Percentiles rank a stretch among this genome's conserved stretches.
These are phyloP conservation scores for Elysia chlorotica DNA, from an alignment of 1,140 invertebrate species.

Conservation along the genomic window DNA sequence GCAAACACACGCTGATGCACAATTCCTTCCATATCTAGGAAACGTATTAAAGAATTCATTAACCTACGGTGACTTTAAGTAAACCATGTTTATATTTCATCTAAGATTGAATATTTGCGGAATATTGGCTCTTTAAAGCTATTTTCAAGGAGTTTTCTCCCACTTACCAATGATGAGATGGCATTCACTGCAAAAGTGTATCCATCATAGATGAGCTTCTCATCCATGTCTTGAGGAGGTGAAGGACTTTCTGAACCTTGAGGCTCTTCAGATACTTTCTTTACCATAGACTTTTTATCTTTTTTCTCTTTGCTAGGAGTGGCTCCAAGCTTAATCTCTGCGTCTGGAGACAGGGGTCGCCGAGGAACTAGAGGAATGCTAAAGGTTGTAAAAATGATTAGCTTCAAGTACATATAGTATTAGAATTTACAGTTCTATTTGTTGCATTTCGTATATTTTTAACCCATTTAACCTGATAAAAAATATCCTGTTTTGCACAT, in stretches of 20 bases:
- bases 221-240: conserved; percentile 56
- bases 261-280: conserved; percentile 31
- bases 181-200: conserved; percentile 37
- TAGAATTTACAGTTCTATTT: too few species aligned
- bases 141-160: not conserved
- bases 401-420: too few species aligned
- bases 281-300: conserved; percentile 47
- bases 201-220: conserved; percentile 57
- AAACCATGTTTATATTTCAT: too few species aligned
- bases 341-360: conserved; percentile 49
- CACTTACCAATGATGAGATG: conserved; percentile 31
- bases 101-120: too few species aligned
- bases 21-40: too few species aligned
- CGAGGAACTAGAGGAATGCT: conserved; percentile 59
- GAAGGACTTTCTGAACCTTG: conserved; percentile 46
- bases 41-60: too few species aligned
- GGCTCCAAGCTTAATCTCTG: conserved; percentile 39
- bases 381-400: not conserved
- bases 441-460: too few species aligned
- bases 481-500: too few species aligned
- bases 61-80: too few species aligned
- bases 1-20: too few species aligned
- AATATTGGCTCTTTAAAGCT: too few species aligned
- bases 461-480: too few species aligned
- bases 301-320: conserved; percentile 51